Evolutionary conservation across 2,113 vertebrate species (phyloP).

Genomic region (Xerus inauris): DNA sequence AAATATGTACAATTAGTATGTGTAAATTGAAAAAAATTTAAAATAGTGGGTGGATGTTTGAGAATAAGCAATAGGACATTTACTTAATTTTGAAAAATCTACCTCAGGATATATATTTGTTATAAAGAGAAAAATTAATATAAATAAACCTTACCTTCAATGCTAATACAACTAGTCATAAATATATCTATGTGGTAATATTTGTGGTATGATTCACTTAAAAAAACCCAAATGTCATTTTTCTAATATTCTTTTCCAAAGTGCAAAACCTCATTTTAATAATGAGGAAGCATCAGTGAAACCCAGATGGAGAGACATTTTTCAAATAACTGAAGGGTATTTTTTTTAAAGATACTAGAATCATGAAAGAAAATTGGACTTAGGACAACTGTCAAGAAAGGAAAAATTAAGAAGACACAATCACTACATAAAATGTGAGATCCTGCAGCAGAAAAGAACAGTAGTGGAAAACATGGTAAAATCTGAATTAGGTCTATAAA

Average conservation of each 20-base stretch:
- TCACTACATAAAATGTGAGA: background rate
- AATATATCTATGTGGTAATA: background rate
- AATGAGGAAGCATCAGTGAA: background rate
- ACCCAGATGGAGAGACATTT: background rate
- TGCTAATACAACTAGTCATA: background rate
- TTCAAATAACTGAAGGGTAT: background rate
- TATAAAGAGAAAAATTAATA: background rate
- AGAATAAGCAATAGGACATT: background rate
- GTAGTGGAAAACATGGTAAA: background rate
- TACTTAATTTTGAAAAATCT: background rate
- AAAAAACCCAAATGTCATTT: background rate
- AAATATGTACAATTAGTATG: background rate
- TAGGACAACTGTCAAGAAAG: background rate
- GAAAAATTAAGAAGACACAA: background rate
- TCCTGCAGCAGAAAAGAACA: background rate
- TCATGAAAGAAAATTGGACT: background rate
- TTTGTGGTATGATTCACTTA: background rate
- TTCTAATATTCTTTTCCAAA: background rate
- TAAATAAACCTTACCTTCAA: background rate
- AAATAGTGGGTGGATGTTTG: background rate
- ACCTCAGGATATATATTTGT: background rate
- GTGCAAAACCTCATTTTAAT: background rate
- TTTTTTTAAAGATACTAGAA: background rate
- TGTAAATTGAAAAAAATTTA: background rate
- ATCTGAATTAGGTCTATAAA: background rate